Percentiles rank a stretch among this genome's conserved stretches.
Evolutionary conservation across 2,113 vertebrate species (phyloP).

Genomic region (Merops nubicus): DNA sequence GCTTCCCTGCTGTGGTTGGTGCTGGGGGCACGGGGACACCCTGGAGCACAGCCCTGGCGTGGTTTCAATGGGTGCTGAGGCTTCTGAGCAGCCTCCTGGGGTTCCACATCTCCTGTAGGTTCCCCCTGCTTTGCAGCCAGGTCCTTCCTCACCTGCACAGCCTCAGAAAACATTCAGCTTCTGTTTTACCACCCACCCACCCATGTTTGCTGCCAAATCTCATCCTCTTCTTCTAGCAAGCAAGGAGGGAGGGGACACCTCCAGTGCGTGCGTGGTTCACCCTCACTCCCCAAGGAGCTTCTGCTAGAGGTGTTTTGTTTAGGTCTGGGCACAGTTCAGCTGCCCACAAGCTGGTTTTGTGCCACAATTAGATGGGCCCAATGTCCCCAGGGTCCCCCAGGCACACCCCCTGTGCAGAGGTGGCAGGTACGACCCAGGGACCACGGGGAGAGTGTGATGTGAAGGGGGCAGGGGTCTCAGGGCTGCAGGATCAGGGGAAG

Average conservation of each 20-base stretch:
- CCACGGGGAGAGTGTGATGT: fast-evolving
- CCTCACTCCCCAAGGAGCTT: not conserved
- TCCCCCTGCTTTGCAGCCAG: not conserved
- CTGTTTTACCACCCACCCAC: not conserved
- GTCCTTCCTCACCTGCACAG: not conserved
- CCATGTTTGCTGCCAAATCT: fast-evolving
- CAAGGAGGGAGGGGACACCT: not conserved
- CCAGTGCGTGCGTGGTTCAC: fast-evolving
- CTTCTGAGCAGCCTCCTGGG: not conserved
- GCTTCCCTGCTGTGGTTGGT: fast-evolving
- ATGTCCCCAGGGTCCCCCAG: not conserved
- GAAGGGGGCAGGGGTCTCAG: not conserved
- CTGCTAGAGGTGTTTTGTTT: not conserved
- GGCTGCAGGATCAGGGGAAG: fast-evolving
- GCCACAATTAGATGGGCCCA: fast-evolving
- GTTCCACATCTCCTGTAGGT: fast-evolving
- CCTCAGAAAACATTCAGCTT: fast-evolving
- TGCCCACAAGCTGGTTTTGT: not conserved
- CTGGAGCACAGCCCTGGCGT: not conserved
- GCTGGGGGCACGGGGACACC: fast-evolving
- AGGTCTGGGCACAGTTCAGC: fast-evolving
- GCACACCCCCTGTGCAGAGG: too few relatives aligned
- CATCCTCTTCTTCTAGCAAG: not conserved
- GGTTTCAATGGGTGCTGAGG: not conserved
- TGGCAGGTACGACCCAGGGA: not conserved